Conservation (phyloP, 2,888 invertebrate genomes). For the Fragum fragum region DNA sequence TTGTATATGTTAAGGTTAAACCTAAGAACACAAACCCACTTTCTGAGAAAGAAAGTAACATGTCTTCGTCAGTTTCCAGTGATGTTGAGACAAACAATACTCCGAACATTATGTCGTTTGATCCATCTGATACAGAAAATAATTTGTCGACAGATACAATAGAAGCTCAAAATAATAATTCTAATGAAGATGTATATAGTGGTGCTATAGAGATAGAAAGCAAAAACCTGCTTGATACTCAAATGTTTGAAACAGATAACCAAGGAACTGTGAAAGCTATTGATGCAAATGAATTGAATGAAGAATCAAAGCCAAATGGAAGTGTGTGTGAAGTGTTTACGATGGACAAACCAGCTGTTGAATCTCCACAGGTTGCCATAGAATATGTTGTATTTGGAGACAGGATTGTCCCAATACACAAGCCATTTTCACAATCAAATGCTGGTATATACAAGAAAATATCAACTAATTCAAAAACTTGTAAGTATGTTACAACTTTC, state of each 20-base stretch:
- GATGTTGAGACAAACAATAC: too few species aligned
- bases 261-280: background rate
- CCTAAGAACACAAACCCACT: background rate
- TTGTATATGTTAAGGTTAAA: slow-evolving; percentile 26
- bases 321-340: slow-evolving; percentile 1
- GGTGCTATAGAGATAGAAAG: too few species aligned
- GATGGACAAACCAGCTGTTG: background rate
- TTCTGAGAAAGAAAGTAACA: background rate
- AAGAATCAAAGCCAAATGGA: background rate
- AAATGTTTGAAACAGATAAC: background rate
- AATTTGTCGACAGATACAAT: too few species aligned
- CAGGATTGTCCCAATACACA: slow-evolving; percentile 56
- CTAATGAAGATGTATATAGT: too few species aligned
- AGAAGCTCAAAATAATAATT: too few species aligned
- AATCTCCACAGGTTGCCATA: slow-evolving; percentile 40
- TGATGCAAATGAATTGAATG: background rate
- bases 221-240: too few species aligned
- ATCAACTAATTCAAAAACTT: background rate
- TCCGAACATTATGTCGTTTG: too few species aligned
- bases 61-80: too few species aligned
- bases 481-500: slow-evolving; percentile 14
- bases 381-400: slow-evolving; percentile 59
- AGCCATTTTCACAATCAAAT: slow-evolving; percentile 39
- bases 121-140: too few species aligned
- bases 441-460: slow-evolving; percentile 8